Evolutionary conservation across 2,888 invertebrate species (phyloP).

Genomic region (Ornithoptera priamus): DNA sequence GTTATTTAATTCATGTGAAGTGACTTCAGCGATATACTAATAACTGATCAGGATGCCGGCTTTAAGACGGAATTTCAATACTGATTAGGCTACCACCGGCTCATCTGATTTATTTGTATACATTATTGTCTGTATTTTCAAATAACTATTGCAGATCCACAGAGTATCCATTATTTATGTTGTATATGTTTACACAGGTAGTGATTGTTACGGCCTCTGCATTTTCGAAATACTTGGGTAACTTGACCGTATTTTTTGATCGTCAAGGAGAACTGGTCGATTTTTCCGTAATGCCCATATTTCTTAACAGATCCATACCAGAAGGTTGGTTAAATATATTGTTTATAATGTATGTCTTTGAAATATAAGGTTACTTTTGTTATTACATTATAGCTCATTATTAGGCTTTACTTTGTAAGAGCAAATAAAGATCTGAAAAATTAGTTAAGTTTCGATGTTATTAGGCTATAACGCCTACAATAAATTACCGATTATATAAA

Average conservation of each 20-base stretch:
- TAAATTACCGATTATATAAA: too few species aligned
- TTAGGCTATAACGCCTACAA: too few species aligned
- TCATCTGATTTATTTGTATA: neutral
- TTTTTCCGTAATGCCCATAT: slow-evolving; percentile 86
- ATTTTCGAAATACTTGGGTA: slow-evolving; percentile 88
- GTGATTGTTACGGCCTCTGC: slow-evolving; percentile 86
- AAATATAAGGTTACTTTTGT: too few species aligned
- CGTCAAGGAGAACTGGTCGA: slow-evolving; percentile 81
- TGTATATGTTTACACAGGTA: slow-evolving; percentile 53
- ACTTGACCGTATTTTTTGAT: slow-evolving; percentile 86
- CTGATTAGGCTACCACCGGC: neutral
- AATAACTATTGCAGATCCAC: neutral
- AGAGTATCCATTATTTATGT: too few species aligned
- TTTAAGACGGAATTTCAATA: neutral
- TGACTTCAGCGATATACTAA: neutral
- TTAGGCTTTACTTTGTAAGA: too few species aligned
- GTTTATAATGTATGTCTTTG: too few species aligned
- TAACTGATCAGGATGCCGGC: neutral
- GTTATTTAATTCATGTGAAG: too few species aligned
- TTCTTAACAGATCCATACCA: slow-evolving; percentile 80
- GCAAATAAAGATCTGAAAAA: too few species aligned
- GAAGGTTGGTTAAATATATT: slow-evolving; percentile 75
- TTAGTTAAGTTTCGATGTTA: too few species aligned
- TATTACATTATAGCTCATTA: too few species aligned
- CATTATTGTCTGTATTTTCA: neutral